phyloP scores from a whole-genome alignment of 2,113 vertebrate species.

The Orientallactaga bullata region DNA sequence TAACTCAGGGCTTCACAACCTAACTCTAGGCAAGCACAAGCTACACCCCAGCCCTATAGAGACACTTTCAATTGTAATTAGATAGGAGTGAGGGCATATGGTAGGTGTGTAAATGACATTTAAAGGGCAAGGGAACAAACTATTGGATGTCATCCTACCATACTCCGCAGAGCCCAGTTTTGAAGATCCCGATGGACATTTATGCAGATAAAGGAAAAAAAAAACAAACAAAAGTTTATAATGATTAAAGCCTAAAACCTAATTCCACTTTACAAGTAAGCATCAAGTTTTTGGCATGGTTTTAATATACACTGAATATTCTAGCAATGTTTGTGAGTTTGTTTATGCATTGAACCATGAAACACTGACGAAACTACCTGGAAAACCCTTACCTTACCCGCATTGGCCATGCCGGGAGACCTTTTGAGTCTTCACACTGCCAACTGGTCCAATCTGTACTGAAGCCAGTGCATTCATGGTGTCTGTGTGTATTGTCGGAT shows the following conservation, averaged over 20 bases:
- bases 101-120: neutral
- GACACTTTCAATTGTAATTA: neutral
- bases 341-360: neutral
- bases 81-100: neutral
- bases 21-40: neutral
- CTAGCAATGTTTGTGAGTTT: conserved; percentile 12
- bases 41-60: neutral
- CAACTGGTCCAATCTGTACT: accelerated
- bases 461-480: accelerated
- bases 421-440: accelerated
- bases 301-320: conserved; percentile 24
- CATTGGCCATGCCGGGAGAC: too few species aligned
- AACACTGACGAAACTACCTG: neutral
- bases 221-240: neutral
- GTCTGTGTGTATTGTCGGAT: accelerated
- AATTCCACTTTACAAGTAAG: neutral
- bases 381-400: neutral
- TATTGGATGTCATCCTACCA: neutral
- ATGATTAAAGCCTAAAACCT: neutral
- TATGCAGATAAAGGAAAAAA: neutral
- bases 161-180: neutral
- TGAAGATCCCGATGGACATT: conserved; percentile 5
- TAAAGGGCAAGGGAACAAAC: neutral
- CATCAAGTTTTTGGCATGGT: neutral
- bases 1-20: neutral